Evolutionary conservation across 2,113 vertebrate genomes (phyloP).

Genomic region (Cephalopterus ornatus): DNA sequence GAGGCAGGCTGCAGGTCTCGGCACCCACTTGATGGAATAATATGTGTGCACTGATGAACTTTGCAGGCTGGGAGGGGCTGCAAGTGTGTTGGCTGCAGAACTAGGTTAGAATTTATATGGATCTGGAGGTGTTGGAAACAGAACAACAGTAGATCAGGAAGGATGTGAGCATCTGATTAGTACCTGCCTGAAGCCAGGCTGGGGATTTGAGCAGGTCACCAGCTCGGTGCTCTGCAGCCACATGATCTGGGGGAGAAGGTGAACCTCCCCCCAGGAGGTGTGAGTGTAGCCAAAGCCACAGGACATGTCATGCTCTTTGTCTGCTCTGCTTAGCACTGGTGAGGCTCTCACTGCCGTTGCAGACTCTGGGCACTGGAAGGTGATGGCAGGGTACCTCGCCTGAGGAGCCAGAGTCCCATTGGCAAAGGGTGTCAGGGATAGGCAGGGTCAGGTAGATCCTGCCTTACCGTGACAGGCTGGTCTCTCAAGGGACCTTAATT

Average conservation of each 20-base stretch:
- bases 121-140: background rate
- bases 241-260: background rate
- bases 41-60: background rate
- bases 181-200: background rate
- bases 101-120: background rate
- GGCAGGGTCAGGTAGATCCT: background rate
- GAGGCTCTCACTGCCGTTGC: background rate
- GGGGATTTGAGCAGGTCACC: background rate
- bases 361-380: background rate
- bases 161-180: background rate
- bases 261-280: background rate
- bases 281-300: background rate
- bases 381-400: rapidly evolving
- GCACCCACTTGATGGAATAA: background rate
- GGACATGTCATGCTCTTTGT: background rate
- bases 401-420: background rate
- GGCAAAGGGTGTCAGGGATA: background rate
- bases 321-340: background rate
- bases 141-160: background rate
- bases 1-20: background rate
- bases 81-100: background rate
- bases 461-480: background rate
- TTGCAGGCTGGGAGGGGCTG: background rate
- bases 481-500: background rate
- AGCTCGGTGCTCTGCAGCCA: background rate